These are phyloP conservation scores for Oxytorus armatus DNA, from an alignment of 2,888 invertebrate genomes.

Conservation along the genomic window DNA sequence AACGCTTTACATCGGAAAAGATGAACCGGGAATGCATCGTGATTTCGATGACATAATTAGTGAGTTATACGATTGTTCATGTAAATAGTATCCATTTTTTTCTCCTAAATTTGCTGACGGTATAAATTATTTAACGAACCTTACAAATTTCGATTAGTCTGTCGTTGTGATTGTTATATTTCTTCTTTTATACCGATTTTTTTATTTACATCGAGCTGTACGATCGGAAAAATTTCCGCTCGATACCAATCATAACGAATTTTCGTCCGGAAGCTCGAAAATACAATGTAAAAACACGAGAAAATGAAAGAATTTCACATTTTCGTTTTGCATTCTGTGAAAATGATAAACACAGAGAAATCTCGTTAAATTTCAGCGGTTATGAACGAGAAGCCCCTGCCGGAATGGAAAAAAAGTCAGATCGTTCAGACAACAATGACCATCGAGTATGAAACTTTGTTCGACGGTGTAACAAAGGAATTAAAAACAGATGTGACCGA, in stretches of 20 bases:
- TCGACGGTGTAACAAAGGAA: slow-evolving; percentile 13
- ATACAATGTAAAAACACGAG: too few species aligned
- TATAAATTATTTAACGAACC: too few species aligned
- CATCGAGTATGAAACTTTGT: slow-evolving; percentile 35
- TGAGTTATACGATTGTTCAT: slow-evolving; percentile 47
- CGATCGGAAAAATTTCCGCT: too few species aligned
- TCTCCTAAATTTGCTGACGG: neutral
- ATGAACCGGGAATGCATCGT: neutral
- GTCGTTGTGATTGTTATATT: too few species aligned
- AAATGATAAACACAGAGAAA: too few species aligned
- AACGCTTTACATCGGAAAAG: slow-evolving; percentile 74
- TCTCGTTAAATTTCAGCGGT: slow-evolving; percentile 52
- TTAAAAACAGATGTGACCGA: slow-evolving; percentile 14
- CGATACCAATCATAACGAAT: too few species aligned
- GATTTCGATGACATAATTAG: slow-evolving; percentile 71
- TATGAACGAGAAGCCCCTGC: slow-evolving; percentile 70
- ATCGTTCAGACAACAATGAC: slow-evolving; percentile 67
- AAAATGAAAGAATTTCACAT: too few species aligned
- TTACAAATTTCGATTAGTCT: too few species aligned
- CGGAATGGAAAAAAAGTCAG: slow-evolving; percentile 65
- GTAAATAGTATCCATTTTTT: neutral
- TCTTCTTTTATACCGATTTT: too few species aligned
- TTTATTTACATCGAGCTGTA: too few species aligned
- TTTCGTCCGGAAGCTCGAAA: too few species aligned
- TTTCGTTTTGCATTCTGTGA: too few species aligned